Percentiles rank a stretch among this genome's conserved stretches.
These are phyloP conservation scores for Cactoblastis cactorum DNA, from an alignment of 2,888 invertebrate species.

Conservation along the genomic window DNA sequence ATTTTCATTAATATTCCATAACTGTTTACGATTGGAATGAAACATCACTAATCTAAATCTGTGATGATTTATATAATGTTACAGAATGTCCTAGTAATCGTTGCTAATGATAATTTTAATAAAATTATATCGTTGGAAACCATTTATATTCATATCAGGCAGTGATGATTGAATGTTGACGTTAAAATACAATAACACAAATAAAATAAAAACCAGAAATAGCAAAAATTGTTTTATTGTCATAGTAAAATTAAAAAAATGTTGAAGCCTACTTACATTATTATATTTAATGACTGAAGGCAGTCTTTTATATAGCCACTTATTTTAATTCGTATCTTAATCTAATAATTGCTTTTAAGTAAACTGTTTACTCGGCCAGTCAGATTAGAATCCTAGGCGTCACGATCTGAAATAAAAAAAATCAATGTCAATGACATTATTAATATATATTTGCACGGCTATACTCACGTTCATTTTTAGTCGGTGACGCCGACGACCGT, in stretches of 20 bases:
- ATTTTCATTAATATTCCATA: slow-evolving; percentile 16
- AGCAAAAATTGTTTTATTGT: slow-evolving; percentile 56
- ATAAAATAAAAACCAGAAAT: slow-evolving; percentile 61
- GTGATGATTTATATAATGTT: slow-evolving; percentile 1
- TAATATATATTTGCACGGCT: too few relatives aligned
- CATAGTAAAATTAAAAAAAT: slow-evolving; percentile 8
- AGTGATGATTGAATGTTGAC: slow-evolving; percentile 50
- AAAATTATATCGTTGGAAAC: slow-evolving; percentile 12
- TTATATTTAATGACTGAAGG: not conserved
- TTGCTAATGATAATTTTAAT: not conserved
- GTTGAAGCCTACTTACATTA: not conserved
- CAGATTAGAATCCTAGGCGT: slow-evolving; percentile 25
- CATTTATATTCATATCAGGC: slow-evolving; percentile 28
- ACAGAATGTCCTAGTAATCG: not conserved
- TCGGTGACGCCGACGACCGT: too few relatives aligned
- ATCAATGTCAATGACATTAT: too few relatives aligned
- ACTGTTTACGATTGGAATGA: slow-evolving; percentile 7
- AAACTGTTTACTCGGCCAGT: not conserved
- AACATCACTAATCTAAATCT: slow-evolving; percentile 9
- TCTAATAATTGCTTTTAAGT: not conserved
- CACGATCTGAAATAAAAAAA: slow-evolving; percentile 48
- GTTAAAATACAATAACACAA: slow-evolving; percentile 60
- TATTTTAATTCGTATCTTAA: not conserved
- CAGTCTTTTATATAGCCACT: not conserved
- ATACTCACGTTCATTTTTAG: too few relatives aligned